Conservation (phyloP, 2,888 invertebrate genomes). For the Tiliacea aurago region DNA sequence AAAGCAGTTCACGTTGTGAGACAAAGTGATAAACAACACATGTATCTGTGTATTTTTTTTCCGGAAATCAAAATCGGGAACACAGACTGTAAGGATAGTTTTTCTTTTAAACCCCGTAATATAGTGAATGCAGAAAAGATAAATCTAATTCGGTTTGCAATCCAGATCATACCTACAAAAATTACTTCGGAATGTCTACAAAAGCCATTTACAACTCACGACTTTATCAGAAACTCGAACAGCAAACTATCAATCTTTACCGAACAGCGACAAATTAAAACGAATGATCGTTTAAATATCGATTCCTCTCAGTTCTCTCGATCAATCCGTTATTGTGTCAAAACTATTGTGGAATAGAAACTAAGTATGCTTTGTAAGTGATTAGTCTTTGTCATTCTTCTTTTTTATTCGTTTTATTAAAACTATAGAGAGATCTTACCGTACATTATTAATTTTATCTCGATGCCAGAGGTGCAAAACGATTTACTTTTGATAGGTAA, state of each 20-base stretch:
- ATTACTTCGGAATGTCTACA: constrained; percentile 9
- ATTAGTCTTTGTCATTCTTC: constrained; percentile 43
- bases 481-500: not conserved
- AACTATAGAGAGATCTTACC: not conserved
- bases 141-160: not conserved
- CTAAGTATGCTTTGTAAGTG: constrained; percentile 20
- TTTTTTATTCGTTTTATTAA: constrained; percentile 7
- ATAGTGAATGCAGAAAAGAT: not conserved
- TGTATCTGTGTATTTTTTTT: too few relatives aligned
- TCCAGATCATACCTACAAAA: constrained; percentile 6
- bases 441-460: not conserved
- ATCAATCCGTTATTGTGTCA: constrained; percentile 65
- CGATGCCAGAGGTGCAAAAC: not conserved
- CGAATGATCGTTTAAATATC: constrained; percentile 63
- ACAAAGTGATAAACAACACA: not conserved
- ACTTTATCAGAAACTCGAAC: constrained; percentile 22
- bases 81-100: not conserved
- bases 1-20: not conserved
- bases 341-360: constrained; percentile 54
- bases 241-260: constrained; percentile 53
- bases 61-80: not conserved
- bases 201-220: constrained; percentile 39
- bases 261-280: constrained; percentile 58
- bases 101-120: not conserved
- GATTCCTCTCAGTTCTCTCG: constrained; percentile 48